Conservation (phyloP, 2,797 vertebrate species). For the Takifugu rubripes region DNA sequence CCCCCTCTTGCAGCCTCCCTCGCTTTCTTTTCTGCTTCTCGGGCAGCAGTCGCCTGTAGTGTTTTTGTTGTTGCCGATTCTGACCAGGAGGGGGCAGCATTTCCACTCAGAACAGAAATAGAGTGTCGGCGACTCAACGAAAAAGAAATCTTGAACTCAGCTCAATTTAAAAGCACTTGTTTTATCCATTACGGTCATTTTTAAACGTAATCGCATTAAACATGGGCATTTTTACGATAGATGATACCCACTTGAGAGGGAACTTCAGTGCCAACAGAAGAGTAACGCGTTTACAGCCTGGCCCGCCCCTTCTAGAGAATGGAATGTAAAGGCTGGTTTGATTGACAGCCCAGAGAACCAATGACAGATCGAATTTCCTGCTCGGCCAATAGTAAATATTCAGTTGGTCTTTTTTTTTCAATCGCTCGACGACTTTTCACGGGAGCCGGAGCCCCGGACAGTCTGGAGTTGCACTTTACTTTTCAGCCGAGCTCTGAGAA, state of each 20-base stretch:
- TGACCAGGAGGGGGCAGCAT: slow-evolving; percentile 51
- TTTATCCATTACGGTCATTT: no score
- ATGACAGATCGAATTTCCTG: slow-evolving; percentile 38
- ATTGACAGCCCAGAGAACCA: slow-evolving; percentile 58
- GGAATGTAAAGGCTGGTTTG: slow-evolving; percentile 47
- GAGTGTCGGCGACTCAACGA: no score
- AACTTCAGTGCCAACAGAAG: neutral
- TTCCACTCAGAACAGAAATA: neutral
- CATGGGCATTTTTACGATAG: no score
- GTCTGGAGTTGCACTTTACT: slow-evolving; percentile 39
- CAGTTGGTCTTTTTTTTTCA: slow-evolving; percentile 9
- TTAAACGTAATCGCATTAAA: no score
- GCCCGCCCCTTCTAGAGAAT: slow-evolving; percentile 43
- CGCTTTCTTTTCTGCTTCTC: neutral
- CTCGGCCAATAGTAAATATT: slow-evolving; percentile 57
- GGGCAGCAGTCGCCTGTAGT: slow-evolving; percentile 3
- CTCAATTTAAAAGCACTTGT: no score
- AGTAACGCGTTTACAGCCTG: neutral
- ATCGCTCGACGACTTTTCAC: slow-evolving; percentile 29
- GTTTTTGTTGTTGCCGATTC: slow-evolving; percentile 31
- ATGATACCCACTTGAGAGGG: no score
- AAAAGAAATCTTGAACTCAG: no score
- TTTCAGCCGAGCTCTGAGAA: slow-evolving; percentile 35
- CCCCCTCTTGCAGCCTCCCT: neutral
- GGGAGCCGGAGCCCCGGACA: slow-evolving; percentile 19